Percentiles rank a stretch among this genome's conserved stretches.
phyloP scores from a whole-genome alignment of 2,888 invertebrate species.

The Acleris sparsana region DNA sequence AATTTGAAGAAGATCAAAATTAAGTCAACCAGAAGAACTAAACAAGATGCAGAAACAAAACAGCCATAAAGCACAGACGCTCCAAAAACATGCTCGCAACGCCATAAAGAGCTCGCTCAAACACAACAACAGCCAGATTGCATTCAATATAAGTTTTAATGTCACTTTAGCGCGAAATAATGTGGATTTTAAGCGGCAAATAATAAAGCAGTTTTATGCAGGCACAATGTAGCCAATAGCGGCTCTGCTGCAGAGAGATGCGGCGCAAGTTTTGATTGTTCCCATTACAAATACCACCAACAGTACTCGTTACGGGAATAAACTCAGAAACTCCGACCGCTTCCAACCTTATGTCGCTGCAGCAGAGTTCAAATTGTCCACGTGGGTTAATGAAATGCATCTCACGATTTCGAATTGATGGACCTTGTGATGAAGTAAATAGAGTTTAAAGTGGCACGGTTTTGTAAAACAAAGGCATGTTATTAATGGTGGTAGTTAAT shows the following conservation, averaged over 20 bases:
- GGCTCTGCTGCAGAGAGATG: conserved; percentile 44
- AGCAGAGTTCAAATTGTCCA: conserved; percentile 3
- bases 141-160: conserved; percentile 21
- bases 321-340: neutral
- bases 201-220: conserved; percentile 30
- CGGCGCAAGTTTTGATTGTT: conserved; percentile 55
- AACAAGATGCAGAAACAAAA: too few species aligned
- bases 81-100: too few species aligned
- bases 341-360: conserved; percentile 2
- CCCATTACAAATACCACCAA: conserved; percentile 49
- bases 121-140: conserved; percentile 10
- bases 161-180: conserved; percentile 28
- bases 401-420: neutral
- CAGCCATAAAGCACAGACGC: too few species aligned
- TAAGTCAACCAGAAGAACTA: too few species aligned
- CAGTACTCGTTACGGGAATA: conserved; percentile 7
- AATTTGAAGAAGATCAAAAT: too few species aligned
- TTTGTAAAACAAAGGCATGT: conserved; percentile 20
- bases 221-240: conserved; percentile 45
- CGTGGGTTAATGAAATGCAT: conserved; percentile 9
- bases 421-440: conserved; percentile 10
- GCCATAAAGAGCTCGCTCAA: neutral
- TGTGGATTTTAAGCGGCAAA: conserved; percentile 23
- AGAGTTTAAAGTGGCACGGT: conserved; percentile 16
- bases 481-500: conserved; percentile 28